Base-by-base conservation (phyloP, 1,140 invertebrate genomes). In the Zaprionus camerounensis region DNA sequence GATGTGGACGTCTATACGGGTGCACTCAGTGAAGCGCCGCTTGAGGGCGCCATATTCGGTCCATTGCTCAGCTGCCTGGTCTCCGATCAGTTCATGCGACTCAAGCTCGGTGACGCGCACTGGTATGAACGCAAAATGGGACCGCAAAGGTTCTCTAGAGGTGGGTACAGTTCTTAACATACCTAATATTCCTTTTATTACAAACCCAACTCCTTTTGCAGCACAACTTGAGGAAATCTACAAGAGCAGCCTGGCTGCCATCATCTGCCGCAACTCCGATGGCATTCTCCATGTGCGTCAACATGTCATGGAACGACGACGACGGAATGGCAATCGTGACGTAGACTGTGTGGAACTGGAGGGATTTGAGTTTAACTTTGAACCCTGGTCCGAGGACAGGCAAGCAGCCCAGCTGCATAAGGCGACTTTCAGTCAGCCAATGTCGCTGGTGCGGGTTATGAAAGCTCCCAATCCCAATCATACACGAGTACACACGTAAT, bases 1-100 rank as follows among this genome's bases (percentile, higher is more conserved):
- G 98, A 98, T 91, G 94, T 98, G 5, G 98, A 99, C 91, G 90
- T 98, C 7, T 98, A 98, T 91, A 97, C 97, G 1, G 97, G 97
- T 0, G 95, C 96, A 0, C 88, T 98, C 11, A 96, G 97, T 11
- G 98, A 98, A 91, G 93, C 94, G 7, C 96, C 96, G 0, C 80
- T 95, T 17, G 90, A 94, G 31, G 95, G 94, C 11, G 95, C 96
- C 1, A 94, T 97, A 11, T 94, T 98, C 36, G 98, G 98, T 0
- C 96, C 97, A 3, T 97, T 97, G 0, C 94, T 98, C 15, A 96
- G 95, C 6, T 99, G 98, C 91, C 93, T 99, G 41, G 94, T 99
- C n/a, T 94, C 95, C 0, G 96, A 97, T 92, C 98, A 99, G 93
- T 98, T 99, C 93, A 85, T 95, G 22, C 93, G 96, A 28, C 84